These are phyloP conservation scores for Halcyon senegalensis DNA, from an alignment of 2,113 vertebrate species.

Conservation along the genomic window DNA sequence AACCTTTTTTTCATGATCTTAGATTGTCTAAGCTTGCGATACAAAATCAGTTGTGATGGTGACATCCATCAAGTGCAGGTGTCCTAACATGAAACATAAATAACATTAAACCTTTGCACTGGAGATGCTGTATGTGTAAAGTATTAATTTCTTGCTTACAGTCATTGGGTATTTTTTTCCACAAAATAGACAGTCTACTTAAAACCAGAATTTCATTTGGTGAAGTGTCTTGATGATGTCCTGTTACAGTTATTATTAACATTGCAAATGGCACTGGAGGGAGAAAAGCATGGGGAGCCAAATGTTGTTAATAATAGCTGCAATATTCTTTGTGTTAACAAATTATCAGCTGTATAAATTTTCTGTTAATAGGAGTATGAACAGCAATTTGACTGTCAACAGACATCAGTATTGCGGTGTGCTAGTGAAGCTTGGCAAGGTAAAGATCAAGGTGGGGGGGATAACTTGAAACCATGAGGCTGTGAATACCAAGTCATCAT, in stretches of 20 bases:
- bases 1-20: background rate
- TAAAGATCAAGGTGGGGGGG: constrained; percentile 19
- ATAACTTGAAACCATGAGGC: background rate
- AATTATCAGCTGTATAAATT: constrained; percentile 72
- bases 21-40: background rate
- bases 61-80: background rate
- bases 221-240: background rate
- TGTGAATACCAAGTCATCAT: constrained; percentile 53
- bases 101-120: background rate
- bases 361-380: constrained; percentile 72
- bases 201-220: constrained; percentile 32
- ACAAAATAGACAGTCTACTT: background rate
- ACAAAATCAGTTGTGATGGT: background rate
- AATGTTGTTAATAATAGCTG: constrained; percentile 70
- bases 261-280: constrained; percentile 31
- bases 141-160: background rate
- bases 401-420: constrained; percentile 60
- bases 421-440: constrained; percentile 15
- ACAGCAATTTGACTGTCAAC: constrained; percentile 71
- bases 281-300: constrained; percentile 45
- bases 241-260: constrained; percentile 57
- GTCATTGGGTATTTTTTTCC: background rate
- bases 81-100: background rate
- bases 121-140: background rate
- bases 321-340: constrained; percentile 63